Conservation (phyloP, 2,113 vertebrate species). For the Salvelinus sp. region DNA sequence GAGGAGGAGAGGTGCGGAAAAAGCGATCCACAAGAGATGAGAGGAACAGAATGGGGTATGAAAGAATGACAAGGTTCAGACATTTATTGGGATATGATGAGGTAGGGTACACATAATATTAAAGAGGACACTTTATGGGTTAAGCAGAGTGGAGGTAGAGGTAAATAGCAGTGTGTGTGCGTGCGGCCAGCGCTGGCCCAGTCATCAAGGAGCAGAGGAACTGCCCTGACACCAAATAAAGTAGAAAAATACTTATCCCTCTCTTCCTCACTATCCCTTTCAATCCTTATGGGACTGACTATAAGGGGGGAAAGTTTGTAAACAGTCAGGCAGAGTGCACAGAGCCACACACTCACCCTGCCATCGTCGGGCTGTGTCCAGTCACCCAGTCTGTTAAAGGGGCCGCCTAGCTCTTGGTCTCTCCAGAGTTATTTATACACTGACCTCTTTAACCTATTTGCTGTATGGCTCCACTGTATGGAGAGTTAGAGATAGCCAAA, state of each 20-base stretch:
- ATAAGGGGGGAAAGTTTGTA: constrained; percentile 28
- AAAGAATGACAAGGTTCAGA: neutral
- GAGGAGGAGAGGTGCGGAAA: neutral
- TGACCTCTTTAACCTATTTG: constrained; percentile 38
- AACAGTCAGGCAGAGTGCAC: constrained; percentile 11
- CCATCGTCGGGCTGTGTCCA: neutral
- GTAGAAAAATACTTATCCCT: constrained; percentile 24
- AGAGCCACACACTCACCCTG: neutral
- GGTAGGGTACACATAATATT: too few species aligned
- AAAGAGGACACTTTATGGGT: too few species aligned
- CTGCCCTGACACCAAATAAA: constrained; percentile 49
- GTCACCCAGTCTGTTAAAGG: constrained; percentile 33
- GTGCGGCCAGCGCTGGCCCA: constrained; percentile 15
- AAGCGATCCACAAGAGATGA: neutral
- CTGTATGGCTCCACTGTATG: neutral
- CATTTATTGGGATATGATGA: too few species aligned
- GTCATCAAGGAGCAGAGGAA: constrained; percentile 10
- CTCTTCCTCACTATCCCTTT: neutral
- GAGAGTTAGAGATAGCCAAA: neutral
- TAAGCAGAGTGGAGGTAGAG: too few species aligned
- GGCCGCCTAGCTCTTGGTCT: constrained; percentile 18
- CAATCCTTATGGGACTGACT: constrained; percentile 1
- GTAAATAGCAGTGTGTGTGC: neutral
- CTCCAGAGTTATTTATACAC: constrained; percentile 55
- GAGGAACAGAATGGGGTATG: neutral